Conservation (phyloP, 2,113 vertebrate species). For the Festucalex cinctus region DNA sequence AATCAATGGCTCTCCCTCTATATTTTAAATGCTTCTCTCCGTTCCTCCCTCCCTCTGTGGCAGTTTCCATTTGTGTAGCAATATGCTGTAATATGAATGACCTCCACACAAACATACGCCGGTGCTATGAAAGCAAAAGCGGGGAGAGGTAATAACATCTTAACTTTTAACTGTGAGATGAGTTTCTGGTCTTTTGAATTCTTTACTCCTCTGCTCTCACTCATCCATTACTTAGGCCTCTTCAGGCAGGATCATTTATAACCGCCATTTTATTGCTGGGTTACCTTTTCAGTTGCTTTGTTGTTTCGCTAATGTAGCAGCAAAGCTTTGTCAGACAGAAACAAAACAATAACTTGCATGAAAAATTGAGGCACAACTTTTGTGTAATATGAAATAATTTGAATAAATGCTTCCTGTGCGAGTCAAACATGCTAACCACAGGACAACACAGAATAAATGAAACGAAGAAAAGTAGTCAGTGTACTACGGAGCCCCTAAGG, state of each 20-base stretch:
- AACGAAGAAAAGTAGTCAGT: too few relatives aligned
- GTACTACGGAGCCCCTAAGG: too few relatives aligned
- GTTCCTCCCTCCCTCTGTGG: conserved; percentile 23
- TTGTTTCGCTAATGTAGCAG: neutral
- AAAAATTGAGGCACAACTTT: neutral
- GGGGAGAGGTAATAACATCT: conserved; percentile 12
- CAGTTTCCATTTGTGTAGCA: conserved; percentile 45
- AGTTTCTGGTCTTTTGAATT: conserved; percentile 23
- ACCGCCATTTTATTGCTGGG: neutral
- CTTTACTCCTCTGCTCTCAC: neutral
- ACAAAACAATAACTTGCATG: neutral
- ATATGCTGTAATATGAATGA: conserved; percentile 26
- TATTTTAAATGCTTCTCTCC: conserved; percentile 51
- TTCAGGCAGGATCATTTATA: neutral
- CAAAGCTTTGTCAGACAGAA: neutral
- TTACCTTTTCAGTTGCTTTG: neutral
- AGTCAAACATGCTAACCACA: too few relatives aligned
- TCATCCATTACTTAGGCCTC: neutral
- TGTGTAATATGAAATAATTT: neutral
- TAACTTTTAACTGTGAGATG: conserved; percentile 15
- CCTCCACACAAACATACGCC: conserved; percentile 23
- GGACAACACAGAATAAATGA: too few relatives aligned
- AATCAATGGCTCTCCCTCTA: conserved; percentile 68
- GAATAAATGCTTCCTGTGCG: neutral
- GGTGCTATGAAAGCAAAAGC: neutral